Evolutionary conservation across 2,113 vertebrate genomes (phyloP).

Genomic region (Toxotes chatareus): DNA sequence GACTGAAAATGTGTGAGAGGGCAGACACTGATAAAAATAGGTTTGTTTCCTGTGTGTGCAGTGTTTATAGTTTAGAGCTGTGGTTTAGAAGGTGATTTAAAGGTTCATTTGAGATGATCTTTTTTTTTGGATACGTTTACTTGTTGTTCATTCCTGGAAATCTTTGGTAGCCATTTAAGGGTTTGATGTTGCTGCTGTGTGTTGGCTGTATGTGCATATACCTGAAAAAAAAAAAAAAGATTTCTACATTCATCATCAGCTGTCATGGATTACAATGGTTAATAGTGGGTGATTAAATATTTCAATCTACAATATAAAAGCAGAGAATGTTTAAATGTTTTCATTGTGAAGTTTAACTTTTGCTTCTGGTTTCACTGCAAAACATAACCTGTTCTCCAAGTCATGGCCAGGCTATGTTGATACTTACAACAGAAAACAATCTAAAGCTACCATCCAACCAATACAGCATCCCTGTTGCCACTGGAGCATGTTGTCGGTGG

Average conservation of each 20-base stretch:
- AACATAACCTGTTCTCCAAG: constrained; percentile 7
- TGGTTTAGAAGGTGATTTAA: constrained; percentile 27
- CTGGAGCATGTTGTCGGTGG: not conserved
- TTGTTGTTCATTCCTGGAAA: not conserved
- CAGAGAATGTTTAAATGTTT: not conserved
- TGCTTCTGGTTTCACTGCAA: constrained; percentile 6
- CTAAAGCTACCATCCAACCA: constrained; percentile 24
- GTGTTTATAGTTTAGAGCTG: constrained; percentile 1
- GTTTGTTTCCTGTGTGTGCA: not conserved
- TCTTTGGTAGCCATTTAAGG: not conserved
- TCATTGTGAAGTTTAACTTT: not conserved
- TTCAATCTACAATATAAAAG: not conserved
- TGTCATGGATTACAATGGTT: not conserved
- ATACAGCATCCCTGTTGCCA: not conserved
- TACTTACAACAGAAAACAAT: constrained; percentile 11
- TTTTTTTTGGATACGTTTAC: not conserved
- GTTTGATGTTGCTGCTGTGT: not conserved
- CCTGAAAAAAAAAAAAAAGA: too few relatives aligned
- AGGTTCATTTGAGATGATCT: not conserved
- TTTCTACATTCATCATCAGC: constrained; percentile 19
- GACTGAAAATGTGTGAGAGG: not conserved
- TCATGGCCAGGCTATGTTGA: constrained; percentile 8
- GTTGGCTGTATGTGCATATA: too few relatives aligned
- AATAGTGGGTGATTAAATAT: constrained; percentile 7
- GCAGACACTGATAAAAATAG: not conserved